phyloP scores from a whole-genome alignment of 2,113 vertebrate genomes.

The Morone chrysops region DNA sequence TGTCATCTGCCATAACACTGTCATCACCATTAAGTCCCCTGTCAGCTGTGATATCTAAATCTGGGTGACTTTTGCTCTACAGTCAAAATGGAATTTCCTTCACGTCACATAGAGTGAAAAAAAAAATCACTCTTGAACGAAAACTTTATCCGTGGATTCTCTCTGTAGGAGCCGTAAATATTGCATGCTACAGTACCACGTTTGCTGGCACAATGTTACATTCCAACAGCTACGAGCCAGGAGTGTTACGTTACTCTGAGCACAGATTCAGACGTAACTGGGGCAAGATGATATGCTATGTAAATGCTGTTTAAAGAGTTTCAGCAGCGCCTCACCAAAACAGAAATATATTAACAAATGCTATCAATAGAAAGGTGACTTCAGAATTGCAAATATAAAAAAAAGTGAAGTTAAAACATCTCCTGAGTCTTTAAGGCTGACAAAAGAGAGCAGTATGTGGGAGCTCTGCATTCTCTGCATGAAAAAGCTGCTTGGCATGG shows the following conservation, averaged over 20 bases:
- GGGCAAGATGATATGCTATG: slow-evolving; percentile 58
- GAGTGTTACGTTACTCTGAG: slow-evolving; percentile 50
- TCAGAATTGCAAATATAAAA: slow-evolving; percentile 21
- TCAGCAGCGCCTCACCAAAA: slow-evolving; percentile 21
- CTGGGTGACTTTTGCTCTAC: slow-evolving; percentile 42
- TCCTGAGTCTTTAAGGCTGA: slow-evolving; percentile 14
- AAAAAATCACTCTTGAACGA: not conserved
- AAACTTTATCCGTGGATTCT: slow-evolving; percentile 9
- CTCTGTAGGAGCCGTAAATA: slow-evolving; percentile 23
- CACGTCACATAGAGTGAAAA: not conserved
- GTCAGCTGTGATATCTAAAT: slow-evolving; percentile 69
- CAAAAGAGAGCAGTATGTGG: slow-evolving; percentile 37
- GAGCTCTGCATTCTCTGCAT: slow-evolving; percentile 39
- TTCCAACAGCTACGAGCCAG: slow-evolving; percentile 53
- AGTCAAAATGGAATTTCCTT: slow-evolving; percentile 47
- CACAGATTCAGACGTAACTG: slow-evolving; percentile 57
- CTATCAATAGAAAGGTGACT: slow-evolving; percentile 9
- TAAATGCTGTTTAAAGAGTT: slow-evolving; percentile 47
- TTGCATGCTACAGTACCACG: slow-evolving; percentile 9
- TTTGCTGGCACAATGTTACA: slow-evolving; percentile 54
- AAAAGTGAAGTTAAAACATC: not conserved
- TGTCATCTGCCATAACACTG: slow-evolving; percentile 59
- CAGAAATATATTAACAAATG: slow-evolving; percentile 17
- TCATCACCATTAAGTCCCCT: slow-evolving; percentile 47
- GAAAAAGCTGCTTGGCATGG: slow-evolving; percentile 30